Base-by-base conservation (phyloP, 2,888 invertebrate species). In the Poecilobothrus nobilitatus region DNA sequence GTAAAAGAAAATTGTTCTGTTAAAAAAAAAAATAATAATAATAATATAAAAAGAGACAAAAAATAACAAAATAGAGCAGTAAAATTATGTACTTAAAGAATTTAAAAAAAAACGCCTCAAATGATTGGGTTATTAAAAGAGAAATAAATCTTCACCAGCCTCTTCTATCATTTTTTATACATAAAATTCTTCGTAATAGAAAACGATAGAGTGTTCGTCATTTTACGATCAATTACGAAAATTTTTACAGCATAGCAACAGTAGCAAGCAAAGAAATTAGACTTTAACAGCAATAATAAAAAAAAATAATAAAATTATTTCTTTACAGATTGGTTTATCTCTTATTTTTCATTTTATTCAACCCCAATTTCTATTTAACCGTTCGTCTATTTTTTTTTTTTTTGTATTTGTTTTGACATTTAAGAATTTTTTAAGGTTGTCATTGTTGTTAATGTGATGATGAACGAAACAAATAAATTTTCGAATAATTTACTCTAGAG, bases 91-190 rank as follows among this genome's bases (percentile, higher is more conserved):
- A 18, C 18, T 53, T 53, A 53, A 53, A 53, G 18, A 53, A 53
- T 53, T 53, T 53, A 9, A 53, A 53, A 53, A 53, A 53, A 53
- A 53, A 53, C 53, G 53, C 53, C 53, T 53, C 53, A 53, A 53
- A 53, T n/a, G 15, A 53, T 53, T 53, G 53, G 53, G 15, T 53
- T 53, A 53, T 53, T 53, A 53, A 53, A 53, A 53, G 6, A 53
- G 15, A 53, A 53, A 53, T 6, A 53, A 53, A 53, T 10, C 37
- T 37, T 10, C 8, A 37, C 37, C 10, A 27, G 27, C 27, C 27
- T 27, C 27, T 27, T 27, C 27, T 27, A 5, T 27, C 27, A 27
- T 27, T 27, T 27, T 27, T 27, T 27, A 27, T 4, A 27, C 27
- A 27, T 27, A 27, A 27, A n/a, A 27, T 27, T 27, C 27, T 27